Conservation (phyloP, 2,797 vertebrate species). For the Muraenolepis orangiensis region DNA sequence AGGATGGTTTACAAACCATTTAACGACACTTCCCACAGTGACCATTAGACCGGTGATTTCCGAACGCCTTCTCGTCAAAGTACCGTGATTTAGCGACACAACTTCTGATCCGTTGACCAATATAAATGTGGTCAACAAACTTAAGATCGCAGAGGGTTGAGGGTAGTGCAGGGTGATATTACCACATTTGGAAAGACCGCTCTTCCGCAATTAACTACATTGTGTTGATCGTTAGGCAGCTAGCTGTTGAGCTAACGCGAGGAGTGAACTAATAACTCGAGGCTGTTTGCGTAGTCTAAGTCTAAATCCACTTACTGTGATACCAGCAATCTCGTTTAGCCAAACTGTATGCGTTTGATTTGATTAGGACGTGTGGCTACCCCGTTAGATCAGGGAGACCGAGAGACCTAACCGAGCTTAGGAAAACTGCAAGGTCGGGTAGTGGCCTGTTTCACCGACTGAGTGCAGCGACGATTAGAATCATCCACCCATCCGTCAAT, state of each 20-base stretch:
- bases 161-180: background rate
- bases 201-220: conserved; percentile 67
- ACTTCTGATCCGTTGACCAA: background rate
- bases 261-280: conserved; percentile 30
- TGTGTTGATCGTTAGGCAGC: conserved; percentile 41
- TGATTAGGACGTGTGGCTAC: conserved; percentile 41
- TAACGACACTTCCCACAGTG: background rate
- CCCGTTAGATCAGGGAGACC: conserved; percentile 4
- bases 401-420: background rate
- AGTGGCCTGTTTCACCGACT: conserved; percentile 50
- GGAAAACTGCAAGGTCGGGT: conserved; percentile 64
- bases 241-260: conserved; percentile 45
- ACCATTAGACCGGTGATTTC: background rate
- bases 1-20: conserved; percentile 26
- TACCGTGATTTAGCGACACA: background rate
- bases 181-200: conserved; percentile 36
- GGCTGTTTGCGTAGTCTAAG: conserved; percentile 22
- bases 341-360: conserved; percentile 48
- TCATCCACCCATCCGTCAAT: background rate
- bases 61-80: background rate
- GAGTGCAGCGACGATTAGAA: conserved; percentile 25
- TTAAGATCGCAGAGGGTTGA: background rate
- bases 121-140: background rate
- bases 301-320: conserved; percentile 68
- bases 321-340: conserved; percentile 65